Evolutionary conservation across 2,797 vertebrate species (phyloP).

Genomic region (Anguilla anguilla): DNA sequence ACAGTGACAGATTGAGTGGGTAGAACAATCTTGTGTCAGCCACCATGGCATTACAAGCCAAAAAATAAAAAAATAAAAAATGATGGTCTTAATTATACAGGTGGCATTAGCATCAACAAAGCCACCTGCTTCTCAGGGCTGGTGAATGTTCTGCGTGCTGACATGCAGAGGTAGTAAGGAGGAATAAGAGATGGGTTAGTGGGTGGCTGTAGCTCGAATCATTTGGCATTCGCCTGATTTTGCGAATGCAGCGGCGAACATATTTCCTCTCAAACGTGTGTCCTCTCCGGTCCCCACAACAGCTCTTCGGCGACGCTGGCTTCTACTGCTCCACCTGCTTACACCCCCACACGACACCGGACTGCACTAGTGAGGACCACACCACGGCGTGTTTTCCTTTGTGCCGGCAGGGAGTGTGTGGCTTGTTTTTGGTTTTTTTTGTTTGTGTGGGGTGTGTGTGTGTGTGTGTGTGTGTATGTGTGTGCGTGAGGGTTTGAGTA

Average conservation of each 20-base stretch:
- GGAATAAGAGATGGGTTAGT: neutral
- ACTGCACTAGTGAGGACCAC: neutral
- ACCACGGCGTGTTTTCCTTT: conserved; percentile 30
- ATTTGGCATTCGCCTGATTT: conserved; percentile 10
- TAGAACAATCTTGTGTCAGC: conserved; percentile 17
- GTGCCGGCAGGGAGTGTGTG: conserved; percentile 37
- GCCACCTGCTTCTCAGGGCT: conserved; percentile 2
- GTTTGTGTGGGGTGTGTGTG: conserved; percentile 32
- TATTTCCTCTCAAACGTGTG: neutral
- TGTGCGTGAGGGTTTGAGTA: neutral
- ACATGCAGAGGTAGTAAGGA: neutral
- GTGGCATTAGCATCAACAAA: conserved; percentile 23
- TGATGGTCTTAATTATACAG: conserved; percentile 20
- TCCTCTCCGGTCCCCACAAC: neutral
- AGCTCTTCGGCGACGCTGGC: neutral
- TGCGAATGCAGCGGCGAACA: neutral
- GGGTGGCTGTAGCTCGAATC: neutral
- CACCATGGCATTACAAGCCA: conserved; percentile 13
- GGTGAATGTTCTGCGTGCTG: neutral
- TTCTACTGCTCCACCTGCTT: neutral
- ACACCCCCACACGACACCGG: neutral
- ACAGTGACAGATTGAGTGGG: conserved; percentile 25
- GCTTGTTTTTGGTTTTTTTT: neutral
- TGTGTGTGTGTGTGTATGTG: conserved; percentile 18
- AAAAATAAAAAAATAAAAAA: conserved; percentile 19